Evolutionary conservation across 2,113 vertebrate species (phyloP).

Genomic region (Aegotheles bennettii): DNA sequence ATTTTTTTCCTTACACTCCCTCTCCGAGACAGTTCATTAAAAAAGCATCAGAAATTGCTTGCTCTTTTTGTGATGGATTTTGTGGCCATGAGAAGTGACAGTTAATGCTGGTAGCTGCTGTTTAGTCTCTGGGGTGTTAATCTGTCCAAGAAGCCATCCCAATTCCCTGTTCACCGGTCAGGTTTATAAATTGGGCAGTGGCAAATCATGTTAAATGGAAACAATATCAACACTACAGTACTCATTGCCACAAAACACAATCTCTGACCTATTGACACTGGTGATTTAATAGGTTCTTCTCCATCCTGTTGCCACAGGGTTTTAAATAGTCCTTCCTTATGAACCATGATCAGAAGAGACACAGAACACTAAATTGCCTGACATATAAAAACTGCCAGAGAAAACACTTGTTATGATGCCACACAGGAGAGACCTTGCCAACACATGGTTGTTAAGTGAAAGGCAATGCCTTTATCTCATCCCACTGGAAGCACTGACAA

Average conservation of each 20-base stretch:
- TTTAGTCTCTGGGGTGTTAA: background rate
- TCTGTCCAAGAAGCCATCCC: background rate
- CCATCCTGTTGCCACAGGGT: background rate
- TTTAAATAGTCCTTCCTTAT: background rate
- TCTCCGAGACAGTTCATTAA: slow-evolving; percentile 42
- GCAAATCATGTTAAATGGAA: background rate
- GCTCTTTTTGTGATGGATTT: slow-evolving; percentile 23
- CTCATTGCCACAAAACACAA: background rate
- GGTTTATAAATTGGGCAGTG: background rate
- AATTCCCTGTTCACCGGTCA: background rate
- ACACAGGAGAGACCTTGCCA: background rate
- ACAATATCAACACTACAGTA: background rate
- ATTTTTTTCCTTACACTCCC: background rate
- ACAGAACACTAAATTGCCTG: background rate
- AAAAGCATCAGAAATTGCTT: slow-evolving; percentile 28
- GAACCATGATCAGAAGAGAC: background rate
- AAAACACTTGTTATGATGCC: background rate
- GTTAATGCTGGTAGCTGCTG: background rate
- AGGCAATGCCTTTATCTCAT: background rate
- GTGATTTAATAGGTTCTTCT: background rate
- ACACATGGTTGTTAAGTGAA: background rate
- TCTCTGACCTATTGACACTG: background rate
- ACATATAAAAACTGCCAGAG: background rate
- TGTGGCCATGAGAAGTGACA: background rate
- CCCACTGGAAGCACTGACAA: background rate